Percentiles rank a stretch among this genome's conserved stretches.
These are phyloP conservation scores for Conus betulinus DNA, from an alignment of 1,140 invertebrate genomes.

Conservation along the genomic window DNA sequence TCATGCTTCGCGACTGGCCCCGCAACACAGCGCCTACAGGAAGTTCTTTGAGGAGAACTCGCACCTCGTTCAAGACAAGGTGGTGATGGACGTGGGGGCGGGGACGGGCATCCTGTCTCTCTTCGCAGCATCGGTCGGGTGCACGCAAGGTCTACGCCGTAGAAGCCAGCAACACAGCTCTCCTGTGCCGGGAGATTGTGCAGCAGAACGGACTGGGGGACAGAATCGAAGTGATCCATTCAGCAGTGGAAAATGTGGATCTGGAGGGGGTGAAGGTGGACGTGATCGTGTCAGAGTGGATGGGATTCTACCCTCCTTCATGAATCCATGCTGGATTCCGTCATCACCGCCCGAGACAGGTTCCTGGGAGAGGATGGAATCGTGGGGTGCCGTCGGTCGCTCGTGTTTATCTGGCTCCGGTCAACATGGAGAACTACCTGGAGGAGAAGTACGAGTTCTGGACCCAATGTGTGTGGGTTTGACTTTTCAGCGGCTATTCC, in stretches of 20 bases:
- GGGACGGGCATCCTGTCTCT: constrained; percentile 73
- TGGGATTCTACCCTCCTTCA: constrained; percentile 76
- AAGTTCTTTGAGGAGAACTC: constrained; percentile 64
- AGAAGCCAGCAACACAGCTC: constrained; percentile 65
- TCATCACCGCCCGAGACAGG: constrained; percentile 71
- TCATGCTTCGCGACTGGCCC: constrained; percentile 69
- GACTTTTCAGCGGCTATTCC: constrained; percentile 67
- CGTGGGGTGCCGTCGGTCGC: constrained; percentile 67
- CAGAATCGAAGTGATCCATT: constrained; percentile 71
- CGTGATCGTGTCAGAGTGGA: constrained; percentile 76
- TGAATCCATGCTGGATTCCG: constrained; percentile 76
- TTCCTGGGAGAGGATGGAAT: constrained; percentile 67
- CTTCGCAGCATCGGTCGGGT: constrained; percentile 81
- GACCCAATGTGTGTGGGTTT: constrained; percentile 70
- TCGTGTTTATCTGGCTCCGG: constrained; percentile 60
- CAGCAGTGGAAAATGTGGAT: constrained; percentile 66
- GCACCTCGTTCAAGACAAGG: constrained; percentile 61
- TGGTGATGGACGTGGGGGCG: constrained; percentile 70
- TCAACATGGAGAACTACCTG: constrained; percentile 61
- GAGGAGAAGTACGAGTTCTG: constrained; percentile 67
- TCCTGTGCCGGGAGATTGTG: constrained; percentile 60
- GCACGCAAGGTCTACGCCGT: constrained; percentile 73
- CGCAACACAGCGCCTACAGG: constrained; percentile 64
- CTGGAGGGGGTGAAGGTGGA: constrained; percentile 68
- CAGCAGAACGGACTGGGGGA: constrained; percentile 69